Percentiles rank a stretch among this genome's conserved stretches.
These are phyloP conservation scores for Ophion ellenae DNA, from an alignment of 2,888 invertebrate species.

Conservation along the genomic window DNA sequence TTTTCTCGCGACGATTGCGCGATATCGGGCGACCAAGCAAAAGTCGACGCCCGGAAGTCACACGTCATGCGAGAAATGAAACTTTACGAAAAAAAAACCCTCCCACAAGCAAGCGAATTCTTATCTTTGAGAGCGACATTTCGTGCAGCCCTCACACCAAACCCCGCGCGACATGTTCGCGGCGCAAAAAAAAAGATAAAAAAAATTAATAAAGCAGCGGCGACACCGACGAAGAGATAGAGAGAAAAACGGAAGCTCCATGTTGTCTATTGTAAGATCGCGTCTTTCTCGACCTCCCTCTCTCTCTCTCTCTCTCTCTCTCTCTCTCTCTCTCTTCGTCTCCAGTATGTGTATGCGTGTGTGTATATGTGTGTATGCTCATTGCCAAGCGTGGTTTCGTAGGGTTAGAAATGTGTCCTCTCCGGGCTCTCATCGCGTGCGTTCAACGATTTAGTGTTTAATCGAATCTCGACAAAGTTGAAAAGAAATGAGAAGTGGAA, in stretches of 20 bases:
- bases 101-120: conserved; percentile 37
- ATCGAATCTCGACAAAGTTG: conserved; percentile 19
- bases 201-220: conserved; percentile 47
- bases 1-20: conserved; percentile 25
- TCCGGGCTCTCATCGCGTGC: conserved; percentile 49
- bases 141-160: conserved; percentile 40
- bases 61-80: conserved; percentile 38
- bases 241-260: conserved; percentile 45
- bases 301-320: conserved; percentile 11
- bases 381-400: conserved; percentile 49
- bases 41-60: conserved; percentile 21
- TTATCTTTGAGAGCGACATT: conserved; percentile 11
- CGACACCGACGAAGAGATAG: conserved; percentile 51
- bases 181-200: conserved; percentile 6
- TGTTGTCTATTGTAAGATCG: background rate
- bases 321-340: conserved; percentile 22
- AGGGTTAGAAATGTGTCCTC: conserved; percentile 47
- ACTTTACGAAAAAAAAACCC: background rate
- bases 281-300: background rate
- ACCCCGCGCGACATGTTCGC: conserved; percentile 14
- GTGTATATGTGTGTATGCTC: background rate
- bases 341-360: background rate
- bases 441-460: conserved; percentile 43
- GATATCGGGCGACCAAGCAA: conserved; percentile 2
- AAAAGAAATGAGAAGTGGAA: conserved; percentile 31